Evolutionary conservation across 2,113 vertebrate genomes (phyloP).

Genomic region (Tonatia bakeri): DNA sequence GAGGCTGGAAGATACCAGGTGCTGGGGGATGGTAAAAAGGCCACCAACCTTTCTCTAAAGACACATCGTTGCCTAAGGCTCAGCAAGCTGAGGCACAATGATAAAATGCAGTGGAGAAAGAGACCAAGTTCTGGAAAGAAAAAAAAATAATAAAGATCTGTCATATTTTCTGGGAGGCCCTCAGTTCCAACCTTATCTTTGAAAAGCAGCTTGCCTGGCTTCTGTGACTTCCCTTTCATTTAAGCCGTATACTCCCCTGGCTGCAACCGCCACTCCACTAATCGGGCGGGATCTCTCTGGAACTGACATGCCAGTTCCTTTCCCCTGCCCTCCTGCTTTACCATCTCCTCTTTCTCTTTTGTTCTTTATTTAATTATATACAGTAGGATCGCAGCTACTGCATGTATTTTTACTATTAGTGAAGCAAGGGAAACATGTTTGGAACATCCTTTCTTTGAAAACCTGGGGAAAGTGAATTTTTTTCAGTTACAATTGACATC

Average conservation of each 20-base stretch:
- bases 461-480: background rate
- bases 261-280: background rate
- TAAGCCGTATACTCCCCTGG: background rate
- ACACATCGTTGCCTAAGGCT: background rate
- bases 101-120: background rate
- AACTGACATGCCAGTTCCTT: background rate
- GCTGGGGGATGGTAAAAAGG: background rate
- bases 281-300: constrained; percentile 5
- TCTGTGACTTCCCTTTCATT: background rate
- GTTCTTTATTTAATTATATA: background rate
- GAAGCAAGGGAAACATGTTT: background rate
- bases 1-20: background rate
- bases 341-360: background rate
- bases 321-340: background rate
- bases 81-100: background rate
- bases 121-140: background rate
- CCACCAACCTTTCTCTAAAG: background rate
- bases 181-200: constrained; percentile 69
- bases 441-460: background rate
- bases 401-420: background rate
- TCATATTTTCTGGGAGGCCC: background rate
- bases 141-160: background rate
- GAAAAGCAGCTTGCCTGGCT: constrained; percentile 54
- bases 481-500: background rate
- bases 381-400: background rate